Conservation (phyloP, 2,113 vertebrate species). For the Heliornis fulica region DNA sequence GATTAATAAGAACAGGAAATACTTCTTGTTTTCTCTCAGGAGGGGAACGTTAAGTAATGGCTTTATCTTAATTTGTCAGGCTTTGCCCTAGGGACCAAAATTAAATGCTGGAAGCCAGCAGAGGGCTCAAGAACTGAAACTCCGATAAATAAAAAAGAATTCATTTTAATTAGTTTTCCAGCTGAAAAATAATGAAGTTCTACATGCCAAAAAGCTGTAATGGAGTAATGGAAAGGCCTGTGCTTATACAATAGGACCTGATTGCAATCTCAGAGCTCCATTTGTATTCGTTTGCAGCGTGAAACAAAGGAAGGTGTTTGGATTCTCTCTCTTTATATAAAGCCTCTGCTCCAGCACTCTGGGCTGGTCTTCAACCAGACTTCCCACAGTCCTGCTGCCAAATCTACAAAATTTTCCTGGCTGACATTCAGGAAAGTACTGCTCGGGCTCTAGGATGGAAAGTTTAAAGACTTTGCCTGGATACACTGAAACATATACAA, state of each 20-base stretch:
- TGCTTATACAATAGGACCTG: conserved; percentile 74
- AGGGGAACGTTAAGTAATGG: conserved; percentile 80
- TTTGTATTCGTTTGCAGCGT: conserved; percentile 58
- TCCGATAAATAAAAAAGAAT: conserved; percentile 77
- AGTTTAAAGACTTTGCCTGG: conserved; percentile 92
- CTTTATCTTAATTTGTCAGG: conserved; percentile 90
- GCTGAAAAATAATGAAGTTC: conserved; percentile 75
- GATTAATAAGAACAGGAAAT: conserved; percentile 86
- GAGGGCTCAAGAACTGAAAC: conserved; percentile 59
- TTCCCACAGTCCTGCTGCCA: conserved; percentile 91
- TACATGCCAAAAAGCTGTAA: conserved; percentile 70
- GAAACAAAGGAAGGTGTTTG: conserved; percentile 82
- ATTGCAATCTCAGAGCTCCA: conserved; percentile 73
- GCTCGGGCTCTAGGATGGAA: conserved; percentile 88
- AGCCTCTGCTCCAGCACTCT: conserved; percentile 72
- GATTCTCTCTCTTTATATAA: conserved; percentile 78
- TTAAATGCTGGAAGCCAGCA: conserved; percentile 69
- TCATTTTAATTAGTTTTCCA: conserved; percentile 81
- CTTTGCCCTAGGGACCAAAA: conserved; percentile 73
- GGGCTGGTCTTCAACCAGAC: conserved; percentile 78
- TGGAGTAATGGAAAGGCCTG: conserved; percentile 71
- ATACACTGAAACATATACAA: conserved; percentile 89
- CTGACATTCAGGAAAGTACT: conserved; percentile 94
- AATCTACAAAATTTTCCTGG: conserved; percentile 95
- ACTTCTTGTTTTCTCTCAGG: conserved; percentile 82